A percentile compares a stretch with the other conserved stretches of the same genome.
Evolutionary conservation across 2,113 vertebrate genomes (phyloP).

Genomic region (Variabilichromis moorii): DNA sequence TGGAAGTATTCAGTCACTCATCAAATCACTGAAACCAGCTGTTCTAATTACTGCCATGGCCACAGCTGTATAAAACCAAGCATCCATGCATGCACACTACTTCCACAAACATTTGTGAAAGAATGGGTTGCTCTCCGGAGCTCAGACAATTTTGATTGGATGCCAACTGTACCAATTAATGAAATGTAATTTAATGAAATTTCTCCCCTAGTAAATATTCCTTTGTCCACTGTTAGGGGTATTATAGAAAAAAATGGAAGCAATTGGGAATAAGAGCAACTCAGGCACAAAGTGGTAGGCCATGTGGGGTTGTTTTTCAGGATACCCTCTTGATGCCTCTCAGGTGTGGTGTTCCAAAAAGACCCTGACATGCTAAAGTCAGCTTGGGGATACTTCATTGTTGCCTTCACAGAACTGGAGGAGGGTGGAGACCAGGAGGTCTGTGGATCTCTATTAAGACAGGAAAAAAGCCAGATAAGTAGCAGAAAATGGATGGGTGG

Average conservation of each 20-base stretch:
- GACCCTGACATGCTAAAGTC: neutral
- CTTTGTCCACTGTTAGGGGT: neutral
- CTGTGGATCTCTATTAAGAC: neutral
- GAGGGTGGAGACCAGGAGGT: neutral
- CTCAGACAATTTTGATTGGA: neutral
- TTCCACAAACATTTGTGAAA: neutral
- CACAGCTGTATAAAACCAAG: neutral
- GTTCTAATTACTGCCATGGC: neutral
- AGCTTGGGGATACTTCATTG: neutral
- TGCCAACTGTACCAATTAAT: neutral
- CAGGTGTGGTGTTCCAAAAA: neutral
- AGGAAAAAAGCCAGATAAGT: neutral
- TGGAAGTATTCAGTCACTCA: neutral
- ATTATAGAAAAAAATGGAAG: neutral
- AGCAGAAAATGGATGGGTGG: neutral
- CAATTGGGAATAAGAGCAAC: neutral
- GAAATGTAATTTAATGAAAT: neutral
- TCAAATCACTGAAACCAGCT: neutral
- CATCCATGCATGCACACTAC: neutral
- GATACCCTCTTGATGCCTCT: neutral
- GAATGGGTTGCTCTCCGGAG: neutral
- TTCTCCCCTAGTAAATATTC: neutral
- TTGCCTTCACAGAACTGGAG: neutral
- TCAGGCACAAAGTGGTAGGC: neutral
- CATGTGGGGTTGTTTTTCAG: neutral